Conservation (phyloP, 2,113 vertebrate species). For the Mobula hypostoma region DNA sequence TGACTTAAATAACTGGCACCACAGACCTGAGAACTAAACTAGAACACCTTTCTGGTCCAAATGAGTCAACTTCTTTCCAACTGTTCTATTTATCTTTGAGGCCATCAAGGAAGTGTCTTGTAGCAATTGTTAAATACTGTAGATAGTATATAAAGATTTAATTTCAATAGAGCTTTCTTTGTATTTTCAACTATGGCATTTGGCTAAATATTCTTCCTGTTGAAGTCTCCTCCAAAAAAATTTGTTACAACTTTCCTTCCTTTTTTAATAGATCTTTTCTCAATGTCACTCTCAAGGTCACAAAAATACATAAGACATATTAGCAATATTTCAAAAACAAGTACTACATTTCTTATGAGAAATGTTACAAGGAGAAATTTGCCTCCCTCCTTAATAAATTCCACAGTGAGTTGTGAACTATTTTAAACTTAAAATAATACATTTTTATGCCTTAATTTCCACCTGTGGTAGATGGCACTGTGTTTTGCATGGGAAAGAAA, state of each 20-base stretch:
- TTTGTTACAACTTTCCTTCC: background rate
- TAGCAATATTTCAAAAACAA: background rate
- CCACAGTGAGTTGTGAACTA: background rate
- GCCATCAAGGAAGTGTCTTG: background rate
- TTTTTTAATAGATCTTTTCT: background rate
- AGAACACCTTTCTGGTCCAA: background rate
- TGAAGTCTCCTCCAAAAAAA: background rate
- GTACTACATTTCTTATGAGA: background rate
- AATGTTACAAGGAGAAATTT: too few relatives aligned
- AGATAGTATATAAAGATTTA: background rate
- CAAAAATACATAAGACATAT: background rate
- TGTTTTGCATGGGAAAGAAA: background rate
- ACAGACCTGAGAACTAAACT: background rate
- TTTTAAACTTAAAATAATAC: background rate
- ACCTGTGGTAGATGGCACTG: too few relatives aligned
- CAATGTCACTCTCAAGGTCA: background rate
- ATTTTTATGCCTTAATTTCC: background rate
- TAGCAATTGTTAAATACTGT: background rate
- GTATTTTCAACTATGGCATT: background rate
- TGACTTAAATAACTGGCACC: background rate
- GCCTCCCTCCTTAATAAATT: background rate
- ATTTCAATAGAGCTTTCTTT: background rate
- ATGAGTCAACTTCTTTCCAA: background rate
- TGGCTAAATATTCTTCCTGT: background rate
- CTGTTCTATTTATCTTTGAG: background rate